A percentile compares a stretch with the other conserved stretches of the same genome.
Evolutionary conservation across 1,140 invertebrate genomes (phyloP).

Genomic region (Dreissena rostriformis): DNA sequence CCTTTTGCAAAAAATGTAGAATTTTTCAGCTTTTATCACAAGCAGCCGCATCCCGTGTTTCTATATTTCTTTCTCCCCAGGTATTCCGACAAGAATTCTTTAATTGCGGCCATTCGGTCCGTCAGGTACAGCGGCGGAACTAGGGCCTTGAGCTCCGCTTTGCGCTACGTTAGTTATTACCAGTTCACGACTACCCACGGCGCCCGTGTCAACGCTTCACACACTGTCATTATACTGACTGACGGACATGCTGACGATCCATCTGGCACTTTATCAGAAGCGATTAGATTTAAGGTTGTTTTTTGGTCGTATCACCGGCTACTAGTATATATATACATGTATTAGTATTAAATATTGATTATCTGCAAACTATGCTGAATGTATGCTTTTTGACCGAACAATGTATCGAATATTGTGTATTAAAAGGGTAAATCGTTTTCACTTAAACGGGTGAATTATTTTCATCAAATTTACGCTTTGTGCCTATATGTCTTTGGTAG

Average conservation of each 20-base stretch:
- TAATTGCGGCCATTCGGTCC: conserved; percentile 19
- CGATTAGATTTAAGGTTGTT: conserved; percentile 31
- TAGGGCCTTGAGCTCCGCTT: conserved; percentile 55
- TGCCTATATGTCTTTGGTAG: not conserved
- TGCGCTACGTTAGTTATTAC: conserved; percentile 55
- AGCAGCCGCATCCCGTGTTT: too few species aligned
- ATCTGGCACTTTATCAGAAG: conserved; percentile 52
- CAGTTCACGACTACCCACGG: conserved; percentile 54
- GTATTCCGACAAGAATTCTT: conserved; percentile 16
- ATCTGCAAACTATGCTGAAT: not conserved
- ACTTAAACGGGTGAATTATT: not conserved
- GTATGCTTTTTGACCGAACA: not conserved
- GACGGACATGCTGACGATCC: conserved; percentile 58
- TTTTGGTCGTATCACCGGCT: not conserved
- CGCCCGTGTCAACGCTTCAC: conserved; percentile 46
- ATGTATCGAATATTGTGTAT: not conserved
- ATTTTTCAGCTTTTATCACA: too few species aligned
- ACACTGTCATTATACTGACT: conserved; percentile 61
- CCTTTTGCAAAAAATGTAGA: too few species aligned
- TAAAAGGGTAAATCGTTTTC: too few species aligned
- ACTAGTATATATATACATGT: not conserved
- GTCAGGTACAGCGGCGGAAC: conserved; percentile 47
- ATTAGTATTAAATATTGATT: not conserved
- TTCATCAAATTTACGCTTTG: not conserved
- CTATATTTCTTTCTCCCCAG: too few species aligned